Base-by-base conservation (phyloP, 1,140 invertebrate species). In the Hirudo medicinalis region DNA sequence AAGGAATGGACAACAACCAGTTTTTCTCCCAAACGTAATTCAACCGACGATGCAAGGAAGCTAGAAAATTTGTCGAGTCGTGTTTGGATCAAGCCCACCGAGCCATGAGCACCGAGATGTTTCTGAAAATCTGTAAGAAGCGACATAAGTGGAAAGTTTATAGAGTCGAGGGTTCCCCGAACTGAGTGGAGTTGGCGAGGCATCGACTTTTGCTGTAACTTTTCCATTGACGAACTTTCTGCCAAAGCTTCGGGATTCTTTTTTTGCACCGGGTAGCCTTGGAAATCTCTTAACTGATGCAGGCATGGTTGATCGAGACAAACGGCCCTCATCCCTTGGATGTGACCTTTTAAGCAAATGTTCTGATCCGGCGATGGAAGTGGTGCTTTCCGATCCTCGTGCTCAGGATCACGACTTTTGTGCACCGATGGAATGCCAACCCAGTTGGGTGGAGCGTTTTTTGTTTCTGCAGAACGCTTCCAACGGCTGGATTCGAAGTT, bases 51-150 rank as follows among this genome's bases (percentile, higher is more conserved):
- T 36, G 25, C 67, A 40, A 40, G 40, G 25, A 40, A 53, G 67
- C 53, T 36, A 9, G 67, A 68, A 29, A 68, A 68, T 49, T 15
- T 22, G 29, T 22, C 67, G 11, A 68, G 32, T 25, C 67, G 67
- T 49, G 67, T 40, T 53, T 32, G 53, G 32, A 40, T 68, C 53
- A 40, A 25, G 13, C 67, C 40, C 32, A 40, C 43, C 43, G 43
- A 49, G 27, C 54, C 69, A n/a, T 27, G 54, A 36, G 27, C 54
- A 27, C 25, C 70, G 55, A 32, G 32, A 5, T 27, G 27, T 57
- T 57, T 60, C 27, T 71, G 70, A 27, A 71, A 60, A 6, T 63
- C 43, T 4, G 70, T 36, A 19, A 71, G 54, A 25, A 71, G 60
- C 54, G 70, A 25, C 29, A 63, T 22, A 27, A 71, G 36, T 19